A percentile compares a stretch with the other conserved stretches of the same genome.
These are phyloP conservation scores for Artemia sp. DNA, from an alignment of 2,888 invertebrate genomes.

Conservation along the genomic window DNA sequence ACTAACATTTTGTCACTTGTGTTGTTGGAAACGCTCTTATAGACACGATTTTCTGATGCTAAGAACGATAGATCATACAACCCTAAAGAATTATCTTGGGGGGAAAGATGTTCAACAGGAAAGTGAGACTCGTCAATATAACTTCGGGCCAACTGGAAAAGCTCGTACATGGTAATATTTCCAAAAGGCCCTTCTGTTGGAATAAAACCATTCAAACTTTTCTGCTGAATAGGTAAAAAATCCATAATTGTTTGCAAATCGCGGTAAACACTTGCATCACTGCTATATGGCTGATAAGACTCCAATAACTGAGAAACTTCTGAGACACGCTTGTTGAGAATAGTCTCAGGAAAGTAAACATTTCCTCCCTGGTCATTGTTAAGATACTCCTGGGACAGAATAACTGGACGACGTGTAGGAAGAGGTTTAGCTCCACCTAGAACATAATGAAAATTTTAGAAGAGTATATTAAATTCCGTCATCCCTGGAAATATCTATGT, in stretches of 20 bases:
- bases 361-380: background rate
- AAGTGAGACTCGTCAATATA: slow-evolving; percentile 11
- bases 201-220: slow-evolving; percentile 13
- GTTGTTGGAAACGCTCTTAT: background rate
- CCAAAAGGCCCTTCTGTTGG: slow-evolving; percentile 18
- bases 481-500: no score
- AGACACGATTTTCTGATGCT: background rate
- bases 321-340: slow-evolving; percentile 1
- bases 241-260: background rate
- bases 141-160: slow-evolving; percentile 18
- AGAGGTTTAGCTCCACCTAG: slow-evolving; percentile 18
- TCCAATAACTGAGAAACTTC: background rate
- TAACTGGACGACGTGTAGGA: slow-evolving; percentile 19
- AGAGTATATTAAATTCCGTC: no score
- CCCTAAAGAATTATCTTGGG: slow-evolving; percentile 3
- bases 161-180: slow-evolving; percentile 19
- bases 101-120: background rate
- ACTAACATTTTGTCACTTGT: background rate
- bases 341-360: background rate
- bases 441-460: background rate
- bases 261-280: background rate
- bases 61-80: slow-evolving; percentile 11
- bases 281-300: background rate
- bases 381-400: slow-evolving; percentile 21
- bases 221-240: background rate